Base-by-base conservation (phyloP, 2,888 invertebrate species). In the Dilophus febrilis region DNA sequence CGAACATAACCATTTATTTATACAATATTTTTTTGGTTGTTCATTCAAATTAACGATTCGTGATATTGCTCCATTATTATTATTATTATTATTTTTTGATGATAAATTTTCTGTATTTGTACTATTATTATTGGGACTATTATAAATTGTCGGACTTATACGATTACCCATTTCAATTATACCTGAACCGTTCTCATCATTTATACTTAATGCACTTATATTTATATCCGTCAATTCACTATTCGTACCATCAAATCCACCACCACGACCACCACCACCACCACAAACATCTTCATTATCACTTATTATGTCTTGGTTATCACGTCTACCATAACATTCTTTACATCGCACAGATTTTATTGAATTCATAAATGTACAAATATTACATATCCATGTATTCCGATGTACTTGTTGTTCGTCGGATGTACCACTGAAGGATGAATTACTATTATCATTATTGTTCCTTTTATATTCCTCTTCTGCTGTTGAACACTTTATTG, bases 331-430 rank as follows among this genome's bases (percentile, higher is more conserved):
- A 37, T 55, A 56, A 41, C 61, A 62, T 41, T 62, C 61, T 5
- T 57, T 51, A 44, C 61, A 62, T 3, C 59, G 56, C 49, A 70
- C 64, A 37, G 79, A 70, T 44, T 73, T 72, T 40, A 72, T 71
- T 65, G 71, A 76, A 59, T 84, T 84, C 37, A 75, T 62, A 59
- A 76, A 81, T 38, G 81, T 81, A 61, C 84, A 84, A 49, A 67
- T 66, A 48, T 72, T 71, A 55, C 84, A 84, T 26, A 66, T 55
- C 74, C 74, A 74, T 53, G 70, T 71, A 31, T 62, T 61, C 58
- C n/a, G 43, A 40, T 19, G 52, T n/a, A 49, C 51, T 41, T 49
- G 50, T 19, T 38, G n/a, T n/a, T n/a, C n/a, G n/a, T n/a, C 40
- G 33, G 53, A 54, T 30, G 53, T 46, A 19, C 55, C 58, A 42